A percentile compares a stretch with the other conserved stretches of the same genome.
Evolutionary conservation across 2,888 invertebrate species (phyloP).

Genomic region (Oscheius myriophilus): DNA sequence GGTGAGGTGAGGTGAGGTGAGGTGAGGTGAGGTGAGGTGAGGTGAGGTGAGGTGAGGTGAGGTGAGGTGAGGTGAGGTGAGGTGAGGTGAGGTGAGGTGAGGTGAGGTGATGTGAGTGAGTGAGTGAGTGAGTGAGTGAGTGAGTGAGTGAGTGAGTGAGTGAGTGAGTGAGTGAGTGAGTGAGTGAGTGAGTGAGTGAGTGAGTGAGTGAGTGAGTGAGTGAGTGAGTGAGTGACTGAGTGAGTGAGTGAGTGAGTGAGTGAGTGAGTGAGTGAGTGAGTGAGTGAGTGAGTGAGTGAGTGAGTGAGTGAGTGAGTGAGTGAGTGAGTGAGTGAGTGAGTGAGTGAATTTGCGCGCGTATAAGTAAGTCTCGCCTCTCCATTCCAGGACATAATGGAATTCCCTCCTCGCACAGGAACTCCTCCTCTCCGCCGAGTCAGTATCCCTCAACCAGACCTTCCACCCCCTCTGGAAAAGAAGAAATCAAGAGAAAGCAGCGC

Average conservation of each 20-base stretch:
- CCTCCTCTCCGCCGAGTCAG: constrained; percentile 11
- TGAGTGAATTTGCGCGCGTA: too few relatives aligned
- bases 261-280: neutral
- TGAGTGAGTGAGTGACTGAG: constrained; percentile 27
- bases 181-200: too few relatives aligned
- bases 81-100: neutral
- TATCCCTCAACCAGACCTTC: neutral
- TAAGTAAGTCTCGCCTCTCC: neutral
- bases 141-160: neutral
- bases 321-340: neutral
- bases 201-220: neutral
- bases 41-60: neutral
- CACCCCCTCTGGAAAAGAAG: constrained; percentile 32
- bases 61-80: neutral
- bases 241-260: constrained; percentile 5
- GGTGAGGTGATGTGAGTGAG: constrained; percentile 18
- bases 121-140: too few relatives aligned
- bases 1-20: neutral
- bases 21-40: neutral
- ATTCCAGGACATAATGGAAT: constrained; percentile 4
- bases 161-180: constrained; percentile 28
- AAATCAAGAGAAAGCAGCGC: constrained; percentile 33
- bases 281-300: constrained; percentile 28
- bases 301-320: constrained; percentile 37
- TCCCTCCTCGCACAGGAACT: neutral